Conservation (phyloP, 1,140 invertebrate genomes). For the Prorops nasuta region DNA sequence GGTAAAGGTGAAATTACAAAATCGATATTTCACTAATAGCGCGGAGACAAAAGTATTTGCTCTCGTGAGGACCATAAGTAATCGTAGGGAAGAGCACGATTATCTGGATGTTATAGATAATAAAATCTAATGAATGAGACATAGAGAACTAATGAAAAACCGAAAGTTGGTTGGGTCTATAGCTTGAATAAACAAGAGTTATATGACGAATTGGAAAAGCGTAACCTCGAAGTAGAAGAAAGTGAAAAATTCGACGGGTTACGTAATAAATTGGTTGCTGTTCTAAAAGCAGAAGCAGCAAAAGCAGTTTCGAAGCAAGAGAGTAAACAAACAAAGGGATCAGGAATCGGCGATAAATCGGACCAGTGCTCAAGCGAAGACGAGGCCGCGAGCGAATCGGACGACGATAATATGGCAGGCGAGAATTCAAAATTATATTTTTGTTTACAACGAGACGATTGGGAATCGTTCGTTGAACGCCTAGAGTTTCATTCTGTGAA, state of each 20-base stretch:
- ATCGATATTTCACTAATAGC: too few species aligned
- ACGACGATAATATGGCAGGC: background rate
- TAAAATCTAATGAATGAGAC: too few species aligned
- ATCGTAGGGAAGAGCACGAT: too few species aligned
- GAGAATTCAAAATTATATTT: background rate
- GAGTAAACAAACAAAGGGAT: background rate
- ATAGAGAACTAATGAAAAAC: too few species aligned
- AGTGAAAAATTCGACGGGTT: background rate
- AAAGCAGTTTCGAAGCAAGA: background rate
- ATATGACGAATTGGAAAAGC: background rate
- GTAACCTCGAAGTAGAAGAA: background rate
- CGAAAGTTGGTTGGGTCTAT: background rate
- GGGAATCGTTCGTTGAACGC: slow-evolving; percentile 1
- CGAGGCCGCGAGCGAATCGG: background rate
- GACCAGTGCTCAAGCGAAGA: background rate
- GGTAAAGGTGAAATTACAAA: too few species aligned
- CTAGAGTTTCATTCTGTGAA: background rate
- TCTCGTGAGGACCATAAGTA: too few species aligned
- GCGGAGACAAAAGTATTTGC: too few species aligned
- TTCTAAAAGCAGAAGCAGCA: background rate
- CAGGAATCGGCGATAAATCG: background rate
- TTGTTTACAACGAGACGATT: slow-evolving; percentile 1
- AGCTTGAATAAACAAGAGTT: background rate
- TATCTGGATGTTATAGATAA: too few species aligned
- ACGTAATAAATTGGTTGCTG: background rate